These are phyloP conservation scores for Actinia tenebrosa DNA, from an alignment of 64 coral and sea anemone species.

Conservation along the genomic window DNA sequence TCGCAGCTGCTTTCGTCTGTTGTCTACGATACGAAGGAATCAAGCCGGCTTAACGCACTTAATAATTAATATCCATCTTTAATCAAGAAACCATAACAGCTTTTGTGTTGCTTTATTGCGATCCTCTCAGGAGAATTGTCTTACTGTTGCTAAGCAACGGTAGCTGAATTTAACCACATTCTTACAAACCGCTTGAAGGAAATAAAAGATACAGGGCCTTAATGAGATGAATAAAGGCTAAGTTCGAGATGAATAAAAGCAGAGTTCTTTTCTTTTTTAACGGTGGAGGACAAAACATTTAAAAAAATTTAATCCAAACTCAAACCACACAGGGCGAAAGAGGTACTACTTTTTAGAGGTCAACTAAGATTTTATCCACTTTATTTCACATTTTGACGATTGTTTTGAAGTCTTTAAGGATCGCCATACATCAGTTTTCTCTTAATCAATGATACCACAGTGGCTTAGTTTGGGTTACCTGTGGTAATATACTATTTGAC, in stretches of 20 bases:
- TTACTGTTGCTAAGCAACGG: background rate
- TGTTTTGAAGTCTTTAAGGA: no score
- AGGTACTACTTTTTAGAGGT: no score
- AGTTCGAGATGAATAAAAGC: background rate
- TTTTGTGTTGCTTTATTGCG: background rate
- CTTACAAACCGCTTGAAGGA: background rate
- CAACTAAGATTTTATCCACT: no score
- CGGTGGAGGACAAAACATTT: no score
- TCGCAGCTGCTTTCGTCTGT: background rate
- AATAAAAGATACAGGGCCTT: background rate
- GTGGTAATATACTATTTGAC: no score
- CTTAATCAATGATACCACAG: no score
- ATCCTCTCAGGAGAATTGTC: background rate
- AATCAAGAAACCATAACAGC: conserved; percentile 1
- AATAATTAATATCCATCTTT: conserved; percentile 15
- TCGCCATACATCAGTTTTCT: no score
- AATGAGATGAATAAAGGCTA: no score
- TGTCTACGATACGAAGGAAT: conserved; percentile 1
- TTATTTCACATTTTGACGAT: no score
- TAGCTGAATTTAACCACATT: background rate
- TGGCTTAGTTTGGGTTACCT: no score
- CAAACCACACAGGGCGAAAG: no score
- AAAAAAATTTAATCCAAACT: no score
- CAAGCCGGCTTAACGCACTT: background rate
- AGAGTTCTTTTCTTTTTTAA: background rate